Percentiles rank a stretch among this genome's conserved stretches.
Evolutionary conservation across 2,797 vertebrate genomes (phyloP).

Genomic region (Ciconia nigra): DNA sequence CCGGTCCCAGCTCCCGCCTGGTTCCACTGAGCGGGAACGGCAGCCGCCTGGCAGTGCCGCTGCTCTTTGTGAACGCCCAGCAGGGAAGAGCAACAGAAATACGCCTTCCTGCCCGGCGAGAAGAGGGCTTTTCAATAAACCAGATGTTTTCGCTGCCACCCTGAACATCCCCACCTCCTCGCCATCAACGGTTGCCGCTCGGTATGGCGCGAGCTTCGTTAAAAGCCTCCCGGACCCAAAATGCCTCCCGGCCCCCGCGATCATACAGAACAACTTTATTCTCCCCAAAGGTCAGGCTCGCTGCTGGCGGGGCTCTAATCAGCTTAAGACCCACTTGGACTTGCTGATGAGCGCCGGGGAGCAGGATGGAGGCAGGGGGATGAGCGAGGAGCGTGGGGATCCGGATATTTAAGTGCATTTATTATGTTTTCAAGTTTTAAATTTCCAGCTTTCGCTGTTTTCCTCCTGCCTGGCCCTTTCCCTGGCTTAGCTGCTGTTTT

Average conservation of each 20-base stretch:
- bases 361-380: not conserved
- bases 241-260: accelerated
- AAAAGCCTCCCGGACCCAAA: not conserved
- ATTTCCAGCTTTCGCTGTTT: not conserved
- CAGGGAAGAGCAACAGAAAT: not conserved
- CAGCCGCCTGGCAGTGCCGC: not conserved
- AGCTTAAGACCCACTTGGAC: not conserved
- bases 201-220: too few species aligned
- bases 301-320: not conserved
- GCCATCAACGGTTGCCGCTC: not conserved
- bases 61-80: not conserved
- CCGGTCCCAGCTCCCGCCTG: not conserved
- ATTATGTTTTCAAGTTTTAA: not conserved
- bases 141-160: not conserved
- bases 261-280: not conserved
- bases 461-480: not conserved
- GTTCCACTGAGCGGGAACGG: not conserved
- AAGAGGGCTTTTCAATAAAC: not conserved
- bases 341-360: not conserved
- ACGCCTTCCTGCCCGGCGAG: not conserved
- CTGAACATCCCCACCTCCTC: not conserved
- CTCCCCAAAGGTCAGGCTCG: not conserved
- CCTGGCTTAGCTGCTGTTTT: not conserved
- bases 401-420: not conserved
- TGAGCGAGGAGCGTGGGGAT: not conserved